A percentile compares a stretch with the other conserved stretches of the same genome.
phyloP scores from a whole-genome alignment of 1,140 invertebrate genomes.

The Mercenaria mercenaria region DNA sequence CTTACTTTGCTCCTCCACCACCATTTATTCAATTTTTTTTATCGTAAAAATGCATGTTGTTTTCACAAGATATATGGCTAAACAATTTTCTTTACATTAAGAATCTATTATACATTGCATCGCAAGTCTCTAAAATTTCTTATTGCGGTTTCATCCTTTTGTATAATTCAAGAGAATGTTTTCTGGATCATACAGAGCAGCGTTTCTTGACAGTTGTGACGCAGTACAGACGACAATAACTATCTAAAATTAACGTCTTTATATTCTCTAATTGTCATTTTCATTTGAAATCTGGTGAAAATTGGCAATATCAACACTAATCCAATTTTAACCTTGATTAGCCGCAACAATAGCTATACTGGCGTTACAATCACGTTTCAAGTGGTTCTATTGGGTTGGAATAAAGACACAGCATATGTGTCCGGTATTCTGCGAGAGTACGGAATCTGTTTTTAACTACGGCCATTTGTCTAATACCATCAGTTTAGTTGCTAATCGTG shows the following conservation, averaged over 20 bases:
- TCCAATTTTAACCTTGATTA: slow-evolving; percentile 62
- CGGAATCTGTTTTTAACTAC: slow-evolving; percentile 52
- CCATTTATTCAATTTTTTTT: too few relatives aligned
- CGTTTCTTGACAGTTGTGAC: neutral
- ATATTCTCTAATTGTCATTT: slow-evolving; percentile 49
- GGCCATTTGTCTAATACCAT: slow-evolving; percentile 46
- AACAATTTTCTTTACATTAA: too few relatives aligned
- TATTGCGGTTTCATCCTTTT: too few relatives aligned
- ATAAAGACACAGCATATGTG: slow-evolving; percentile 54
- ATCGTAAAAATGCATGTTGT: too few relatives aligned
- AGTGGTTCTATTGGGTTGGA: neutral
- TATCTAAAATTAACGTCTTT: slow-evolving; percentile 23
- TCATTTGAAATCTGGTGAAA: slow-evolving; percentile 26
- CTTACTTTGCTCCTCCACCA: too few relatives aligned
- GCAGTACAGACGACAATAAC: neutral
- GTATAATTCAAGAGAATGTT: too few relatives aligned
- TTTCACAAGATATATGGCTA: too few relatives aligned
- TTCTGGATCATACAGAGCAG: too few relatives aligned
- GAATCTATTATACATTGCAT: too few relatives aligned
- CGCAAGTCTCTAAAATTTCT: too few relatives aligned
- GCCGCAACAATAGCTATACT: slow-evolving; percentile 22
- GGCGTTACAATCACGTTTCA: slow-evolving; percentile 18
- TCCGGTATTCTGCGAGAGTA: neutral
- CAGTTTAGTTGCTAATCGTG: slow-evolving; percentile 37
- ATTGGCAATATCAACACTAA: slow-evolving; percentile 52